phyloP scores from a whole-genome alignment of 2,888 invertebrate genomes.

The Stictocephala bisonia region DNA sequence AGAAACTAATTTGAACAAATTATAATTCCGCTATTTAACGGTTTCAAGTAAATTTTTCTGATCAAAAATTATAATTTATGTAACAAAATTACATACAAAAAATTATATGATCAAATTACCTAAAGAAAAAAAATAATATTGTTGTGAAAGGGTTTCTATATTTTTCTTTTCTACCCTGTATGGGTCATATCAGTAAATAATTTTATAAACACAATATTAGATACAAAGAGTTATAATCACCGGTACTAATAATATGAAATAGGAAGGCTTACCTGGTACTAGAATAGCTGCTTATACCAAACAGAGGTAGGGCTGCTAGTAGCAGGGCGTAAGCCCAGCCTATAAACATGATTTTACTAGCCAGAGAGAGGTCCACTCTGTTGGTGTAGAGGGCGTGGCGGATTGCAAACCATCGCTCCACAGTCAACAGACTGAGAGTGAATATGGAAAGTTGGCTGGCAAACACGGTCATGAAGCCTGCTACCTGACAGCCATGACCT shows the following conservation, averaged over 20 bases:
- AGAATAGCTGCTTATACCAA: conserved; percentile 88
- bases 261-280: conserved; percentile 74
- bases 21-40: too few species aligned
- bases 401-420: conserved; percentile 88
- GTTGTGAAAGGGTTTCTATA: too few species aligned
- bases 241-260: neutral
- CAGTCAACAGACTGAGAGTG: conserved; percentile 85
- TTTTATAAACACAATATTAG: too few species aligned
- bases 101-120: too few species aligned
- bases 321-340: conserved; percentile 84
- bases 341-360: conserved; percentile 78
- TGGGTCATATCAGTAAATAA: too few species aligned
- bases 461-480: conserved; percentile 90
- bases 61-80: too few species aligned
- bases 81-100: too few species aligned
- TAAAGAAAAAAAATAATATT: too few species aligned
- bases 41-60: too few species aligned
- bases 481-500: conserved; percentile 84
- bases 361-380: conserved; percentile 78
- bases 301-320: conserved; percentile 82
- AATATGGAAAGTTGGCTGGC: conserved; percentile 89
- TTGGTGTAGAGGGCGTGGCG: conserved; percentile 86
- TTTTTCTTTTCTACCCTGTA: too few species aligned
- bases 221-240: too few species aligned
- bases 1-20: too few species aligned